Evolutionary conservation across 1,140 invertebrate species (phyloP).

Genomic region (Dermatophagoides farinae): DNA sequence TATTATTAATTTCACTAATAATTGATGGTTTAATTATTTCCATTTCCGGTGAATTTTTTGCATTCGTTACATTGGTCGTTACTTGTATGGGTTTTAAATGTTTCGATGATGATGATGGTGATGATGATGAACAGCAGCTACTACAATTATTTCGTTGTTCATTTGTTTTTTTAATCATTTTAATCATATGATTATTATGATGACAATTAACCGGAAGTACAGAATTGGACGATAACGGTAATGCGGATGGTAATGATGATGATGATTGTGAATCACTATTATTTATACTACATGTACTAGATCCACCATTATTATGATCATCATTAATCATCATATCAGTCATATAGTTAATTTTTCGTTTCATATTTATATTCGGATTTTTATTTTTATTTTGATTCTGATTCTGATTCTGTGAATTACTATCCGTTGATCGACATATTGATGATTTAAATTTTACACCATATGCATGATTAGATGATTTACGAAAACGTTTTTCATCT

Average conservation of each 20-base stretch:
- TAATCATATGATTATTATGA: too few species aligned
- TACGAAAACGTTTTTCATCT: background rate
- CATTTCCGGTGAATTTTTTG: background rate
- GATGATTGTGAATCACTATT: background rate
- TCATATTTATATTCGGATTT: background rate
- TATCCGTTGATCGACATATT: background rate
- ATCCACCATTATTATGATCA: background rate
- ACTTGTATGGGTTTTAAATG: too few species aligned
- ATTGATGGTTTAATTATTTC: background rate
- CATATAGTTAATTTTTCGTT: too few species aligned
- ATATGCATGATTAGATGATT: too few species aligned
- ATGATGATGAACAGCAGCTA: too few species aligned
- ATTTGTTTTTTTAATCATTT: too few species aligned
- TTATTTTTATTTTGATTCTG: background rate
- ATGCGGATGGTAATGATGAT: background rate
- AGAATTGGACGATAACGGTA: too few species aligned
- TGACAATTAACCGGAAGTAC: too few species aligned
- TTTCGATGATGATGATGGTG: too few species aligned
- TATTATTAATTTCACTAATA: background rate
- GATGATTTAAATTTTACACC: background rate
- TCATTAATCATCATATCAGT: background rate
- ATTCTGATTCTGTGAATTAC: too few species aligned
- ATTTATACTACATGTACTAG: background rate
- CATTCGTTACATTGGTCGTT: too few species aligned
- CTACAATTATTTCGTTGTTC: too few species aligned